These are phyloP conservation scores for Pristionchus fissidentatus DNA, from an alignment of 2,888 invertebrate genomes.

Conservation along the genomic window DNA sequence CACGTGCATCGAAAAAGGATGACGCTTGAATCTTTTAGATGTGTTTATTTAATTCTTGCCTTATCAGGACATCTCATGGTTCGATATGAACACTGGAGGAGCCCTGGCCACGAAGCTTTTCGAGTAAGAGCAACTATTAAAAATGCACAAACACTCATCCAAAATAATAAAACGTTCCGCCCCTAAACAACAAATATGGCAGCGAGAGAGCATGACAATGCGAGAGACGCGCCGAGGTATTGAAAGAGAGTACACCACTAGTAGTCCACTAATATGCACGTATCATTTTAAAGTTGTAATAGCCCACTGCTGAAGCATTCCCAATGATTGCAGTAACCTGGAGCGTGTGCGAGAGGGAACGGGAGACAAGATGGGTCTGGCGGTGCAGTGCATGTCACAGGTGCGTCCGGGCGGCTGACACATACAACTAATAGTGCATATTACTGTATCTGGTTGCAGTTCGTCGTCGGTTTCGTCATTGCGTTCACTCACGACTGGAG, in stretches of 20 bases:
- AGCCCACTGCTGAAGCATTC: background rate
- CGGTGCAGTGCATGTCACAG: conserved; percentile 66
- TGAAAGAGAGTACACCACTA: too few species aligned
- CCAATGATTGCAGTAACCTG: conserved; percentile 65
- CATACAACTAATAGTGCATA: background rate
- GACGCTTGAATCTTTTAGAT: too few species aligned
- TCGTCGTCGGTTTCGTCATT: conserved; percentile 71
- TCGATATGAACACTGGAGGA: conserved; percentile 78
- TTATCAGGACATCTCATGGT: conserved; percentile 65
- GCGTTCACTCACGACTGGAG: conserved; percentile 75
- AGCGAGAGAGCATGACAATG: too few species aligned
- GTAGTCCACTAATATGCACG: too few species aligned
- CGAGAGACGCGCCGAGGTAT: too few species aligned
- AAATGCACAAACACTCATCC: background rate
- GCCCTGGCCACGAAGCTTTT: conserved; percentile 78
- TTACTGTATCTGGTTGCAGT: conserved; percentile 50
- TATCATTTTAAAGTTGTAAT: too few species aligned
- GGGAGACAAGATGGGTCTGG: conserved; percentile 74
- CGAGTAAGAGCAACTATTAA: conserved; percentile 76
- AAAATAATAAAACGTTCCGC: background rate
- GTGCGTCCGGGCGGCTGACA: background rate
- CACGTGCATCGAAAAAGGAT: too few species aligned
- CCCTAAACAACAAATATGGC: too few species aligned
- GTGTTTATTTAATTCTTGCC: background rate
- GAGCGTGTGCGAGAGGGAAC: conserved; percentile 75